Conservation (phyloP, 2,888 invertebrate genomes). For the Andrena marginata region DNA sequence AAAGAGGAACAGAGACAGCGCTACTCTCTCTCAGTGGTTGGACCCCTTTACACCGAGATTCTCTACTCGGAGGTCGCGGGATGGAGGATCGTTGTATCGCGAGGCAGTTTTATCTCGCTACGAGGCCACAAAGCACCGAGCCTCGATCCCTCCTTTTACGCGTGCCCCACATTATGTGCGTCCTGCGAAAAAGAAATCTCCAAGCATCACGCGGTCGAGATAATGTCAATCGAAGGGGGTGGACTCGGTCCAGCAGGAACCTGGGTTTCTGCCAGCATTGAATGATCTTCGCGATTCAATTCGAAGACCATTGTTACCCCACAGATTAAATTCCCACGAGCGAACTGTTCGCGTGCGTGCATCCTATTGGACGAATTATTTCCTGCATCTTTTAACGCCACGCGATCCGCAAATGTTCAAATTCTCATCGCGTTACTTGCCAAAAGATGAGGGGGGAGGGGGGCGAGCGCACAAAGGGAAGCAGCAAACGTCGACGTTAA, state of each 20-base stretch:
- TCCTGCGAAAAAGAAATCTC: conserved; percentile 59
- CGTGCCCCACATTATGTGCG: conserved; percentile 57
- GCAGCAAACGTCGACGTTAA: conserved; percentile 39
- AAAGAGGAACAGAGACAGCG: conserved; percentile 54
- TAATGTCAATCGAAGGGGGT: conserved; percentile 51
- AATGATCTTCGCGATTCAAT: conserved; percentile 5
- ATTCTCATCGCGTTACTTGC: not conserved
- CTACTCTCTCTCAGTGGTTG: conserved; percentile 8
- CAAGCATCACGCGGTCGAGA: conserved; percentile 56
- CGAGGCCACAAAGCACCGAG: conserved; percentile 44
- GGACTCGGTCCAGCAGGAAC: not conserved
- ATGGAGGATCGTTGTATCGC: conserved; percentile 62
- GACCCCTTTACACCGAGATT: conserved; percentile 35
- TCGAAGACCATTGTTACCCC: too few relatives aligned
- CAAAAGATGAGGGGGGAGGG: not conserved
- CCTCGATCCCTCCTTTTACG: conserved; percentile 15
- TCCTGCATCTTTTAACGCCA: not conserved
- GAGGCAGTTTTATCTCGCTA: conserved; percentile 70
- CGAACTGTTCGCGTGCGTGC: not conserved
- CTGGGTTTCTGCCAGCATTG: not conserved
- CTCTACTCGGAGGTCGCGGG: conserved; percentile 39
- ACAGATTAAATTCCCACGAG: not conserved
- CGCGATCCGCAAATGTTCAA: not conserved
- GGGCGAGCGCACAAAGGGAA: conserved; percentile 11
- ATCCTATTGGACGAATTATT: not conserved